Evolutionary conservation across 2,797 vertebrate species (phyloP), one percentile per base, ranked within the genome.

Genomic region (Spinus pinus): DNA sequence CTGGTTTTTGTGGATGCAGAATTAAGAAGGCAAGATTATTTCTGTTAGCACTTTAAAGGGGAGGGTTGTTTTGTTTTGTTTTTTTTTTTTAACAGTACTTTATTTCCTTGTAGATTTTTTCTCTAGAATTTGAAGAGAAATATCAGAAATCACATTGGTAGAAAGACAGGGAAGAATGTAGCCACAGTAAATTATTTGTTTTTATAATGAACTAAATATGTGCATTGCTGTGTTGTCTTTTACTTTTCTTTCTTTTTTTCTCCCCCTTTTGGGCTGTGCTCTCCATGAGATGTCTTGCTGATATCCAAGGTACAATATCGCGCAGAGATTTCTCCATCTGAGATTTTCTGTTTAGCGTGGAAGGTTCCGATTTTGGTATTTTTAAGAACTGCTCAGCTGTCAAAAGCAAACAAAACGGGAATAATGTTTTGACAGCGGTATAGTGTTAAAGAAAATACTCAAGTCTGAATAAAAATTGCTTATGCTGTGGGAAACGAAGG

Each of bases 351-450:
- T 97, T 98, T 97, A 98, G 97, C 92, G 73, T 95, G 97, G 97
- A 98, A 97, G 96, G 97, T 98, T 98, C 98, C 95, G 98, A 98
- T 97, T 98, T 98, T 97, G 97, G 97, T 98, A 96, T 98, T 98
- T 98, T 98, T 98, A 98, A 98, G 97, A 98, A 98, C 97, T 96
- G 96, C 97, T 98, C 97, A 98, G 98, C 98, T 98, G 98, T 98
- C 98, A 98, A 97, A 98, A 97, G 97, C 96, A 97, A 97, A 96
- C 97, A 97, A 98, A 98, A 97, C 95, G 96, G 97, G 98, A 97
- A 98, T 97, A 97, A 98, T 98, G 98, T 98, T 98, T 98, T 98
- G 98, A 98, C 98, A 98, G 97, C 96, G 91, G 96, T 97, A 96
- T 95, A 97, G 97, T 97, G 97, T 97, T 97, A 98, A 98, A 97